A percentile compares a stretch with the other conserved stretches of the same genome.
These are phyloP conservation scores for Mnemiopsis leidyi DNA, from an alignment of 37 sponge, comb jelly and placozoan genomes.

Conservation along the genomic window DNA sequence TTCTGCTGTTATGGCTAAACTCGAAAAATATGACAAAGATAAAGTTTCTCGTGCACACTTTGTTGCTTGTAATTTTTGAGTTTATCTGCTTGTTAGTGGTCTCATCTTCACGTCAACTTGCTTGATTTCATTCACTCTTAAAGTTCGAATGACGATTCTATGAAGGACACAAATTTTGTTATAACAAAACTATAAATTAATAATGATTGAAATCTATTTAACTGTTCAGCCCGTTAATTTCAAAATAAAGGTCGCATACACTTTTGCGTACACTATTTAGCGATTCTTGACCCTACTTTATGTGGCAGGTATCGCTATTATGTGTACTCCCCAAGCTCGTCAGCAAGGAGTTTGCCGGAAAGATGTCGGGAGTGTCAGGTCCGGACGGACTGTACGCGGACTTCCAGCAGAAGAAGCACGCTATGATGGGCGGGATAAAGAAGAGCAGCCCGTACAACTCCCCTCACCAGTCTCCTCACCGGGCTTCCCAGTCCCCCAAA, in stretches of 20 bases:
- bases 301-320: slow-evolving; percentile 32
- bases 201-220: no score
- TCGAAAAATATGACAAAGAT: no score
- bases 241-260: no score
- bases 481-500: background rate
- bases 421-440: background rate
- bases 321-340: slow-evolving; percentile 33
- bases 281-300: no score
- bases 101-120: background rate
- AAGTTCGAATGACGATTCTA: background rate
- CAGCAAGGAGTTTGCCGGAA: slow-evolving; percentile 54
- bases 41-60: no score
- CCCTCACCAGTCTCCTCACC: slow-evolving; percentile 59
- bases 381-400: slow-evolving; percentile 56
- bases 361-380: slow-evolving; percentile 12
- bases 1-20: no score
- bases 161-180: no score
- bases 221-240: no score
- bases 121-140: background rate
- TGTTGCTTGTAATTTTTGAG: no score
- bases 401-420: slow-evolving; percentile 46
- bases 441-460: slow-evolving; percentile 46
- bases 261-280: no score
- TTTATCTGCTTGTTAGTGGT: background rate
- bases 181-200: no score